Base-by-base conservation (phyloP, 1,140 invertebrate genomes). In the Eumeta japonica region DNA sequence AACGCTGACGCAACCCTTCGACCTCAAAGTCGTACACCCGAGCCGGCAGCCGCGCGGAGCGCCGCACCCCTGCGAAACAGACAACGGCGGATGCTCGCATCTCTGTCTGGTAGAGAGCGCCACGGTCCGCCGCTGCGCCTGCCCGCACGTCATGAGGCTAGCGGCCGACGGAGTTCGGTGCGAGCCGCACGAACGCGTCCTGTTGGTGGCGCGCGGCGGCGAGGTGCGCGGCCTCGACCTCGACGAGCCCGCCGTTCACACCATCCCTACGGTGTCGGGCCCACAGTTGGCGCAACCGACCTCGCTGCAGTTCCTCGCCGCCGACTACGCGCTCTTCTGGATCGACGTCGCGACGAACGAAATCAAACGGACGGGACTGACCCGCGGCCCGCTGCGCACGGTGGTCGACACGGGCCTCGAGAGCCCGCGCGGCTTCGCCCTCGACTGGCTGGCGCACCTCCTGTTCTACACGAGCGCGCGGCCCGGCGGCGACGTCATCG, bases 221-320 rank as follows among this genome's bases (percentile, higher is more conserved):
- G 89, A 91, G 68, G 89, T 94, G 42, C 80, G 90, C 29, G 90
- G 90, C 10, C 85, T 94, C 19, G 88, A 92, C 62, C 62, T 92
- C 17, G 75, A 81, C 28, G 79, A 84, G 57, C 83, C 87, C 1
- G 81, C 83, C 58, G 86, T 85, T 61, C 84, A 89, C 55, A 84
- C 88, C 15, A 88, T 91, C 43, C 87, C 90, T 5, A 84, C 87
- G 0, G 83, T 91, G 24, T 81, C 83, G 27, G 67, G 84, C 1
- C 83, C 85, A 12, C 77, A 83, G 53, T 76, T 85, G 15, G 75
- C 85, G 13, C 67, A 79, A 30, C 86, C 88, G 3, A 72, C 79
- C 14, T 78, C 83, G 44, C 64, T 93, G 30, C 86, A 90, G 56
- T 90, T 82, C 58, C 75, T 83, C 13, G 80, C 84, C 2, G 76